Base-by-base conservation (phyloP, 2,113 vertebrate species). In the Nansenia antarctica region DNA sequence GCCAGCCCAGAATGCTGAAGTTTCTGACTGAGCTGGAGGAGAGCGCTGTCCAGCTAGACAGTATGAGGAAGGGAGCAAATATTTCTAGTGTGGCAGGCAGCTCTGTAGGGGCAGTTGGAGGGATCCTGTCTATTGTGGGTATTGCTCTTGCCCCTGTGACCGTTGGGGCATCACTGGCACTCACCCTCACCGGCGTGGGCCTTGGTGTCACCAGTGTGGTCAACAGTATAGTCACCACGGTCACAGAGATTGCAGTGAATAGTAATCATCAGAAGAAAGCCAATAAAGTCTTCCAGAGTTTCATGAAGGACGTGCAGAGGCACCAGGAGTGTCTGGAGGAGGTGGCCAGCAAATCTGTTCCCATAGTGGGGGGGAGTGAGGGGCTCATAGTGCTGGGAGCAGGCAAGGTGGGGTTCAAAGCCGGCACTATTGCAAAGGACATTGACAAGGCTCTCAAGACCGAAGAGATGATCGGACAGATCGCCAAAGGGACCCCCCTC, bases 391-490 rank as follows among this genome's bases (percentile, higher is more conserved):
- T 65, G 9, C 0, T 47, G 2, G 15, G 5, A 52, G 57, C 11
- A 26, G 64, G 58, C 3, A 82, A 62, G 45, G 0, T 53, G 2
- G 2, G 66, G 29, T 24, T 9, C 5, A 7, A 27, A 9, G 22
- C 14, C 9, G 59, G 22, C 31, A 35, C 53, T 18, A 2, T 73
- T 27, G 67, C 5, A 3, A 83, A 69, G 27, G 3, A 45, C 34
- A 70, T 81, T 24, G 80, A 86, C 53, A 79, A 72, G 11, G 2
- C 65, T 5, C 42, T 86, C 0, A 59, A 59, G 20, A 20, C 0
- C 39, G 74, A 83, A 5, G 55, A 67, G 4, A 7, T 74, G 7
- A 37, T 65, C 31, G 29, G 6, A 9, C 24, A 18, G 6, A 66
- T 63, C 53, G 32, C 37, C 24, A 77, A 62, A 12, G 1, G 72